Percentiles rank a stretch among this genome's conserved stretches.
These are phyloP conservation scores for Matsumyia berberina DNA, from an alignment of 2,888 invertebrate genomes.

Conservation along the genomic window DNA sequence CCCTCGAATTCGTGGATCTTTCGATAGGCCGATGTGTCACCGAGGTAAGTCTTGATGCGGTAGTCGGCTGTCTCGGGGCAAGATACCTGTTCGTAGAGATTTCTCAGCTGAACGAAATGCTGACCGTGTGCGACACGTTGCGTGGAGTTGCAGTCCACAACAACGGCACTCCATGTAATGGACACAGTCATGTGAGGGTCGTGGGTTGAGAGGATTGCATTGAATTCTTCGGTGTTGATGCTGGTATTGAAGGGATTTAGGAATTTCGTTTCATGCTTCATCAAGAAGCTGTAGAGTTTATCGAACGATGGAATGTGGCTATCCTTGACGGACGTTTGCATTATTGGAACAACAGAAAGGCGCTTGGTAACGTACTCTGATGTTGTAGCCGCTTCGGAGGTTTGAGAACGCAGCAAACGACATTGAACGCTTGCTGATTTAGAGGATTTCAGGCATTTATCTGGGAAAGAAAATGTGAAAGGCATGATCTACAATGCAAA, in stretches of 20 bases:
- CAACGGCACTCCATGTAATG: conserved; percentile 82
- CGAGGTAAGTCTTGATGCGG: conserved; percentile 77
- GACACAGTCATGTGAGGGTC: conserved; percentile 82
- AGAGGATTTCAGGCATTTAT: conserved; percentile 81
- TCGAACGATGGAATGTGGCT: conserved; percentile 79
- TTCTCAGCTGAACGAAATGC: conserved; percentile 83
- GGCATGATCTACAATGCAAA: not conserved
- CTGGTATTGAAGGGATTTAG: conserved; percentile 79
- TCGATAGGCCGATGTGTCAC: conserved; percentile 75
- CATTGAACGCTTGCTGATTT: conserved; percentile 83
- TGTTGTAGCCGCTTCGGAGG: conserved; percentile 25
- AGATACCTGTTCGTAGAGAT: conserved; percentile 82
- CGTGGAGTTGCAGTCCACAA: conserved; percentile 79
- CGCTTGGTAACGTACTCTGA: conserved; percentile 74
- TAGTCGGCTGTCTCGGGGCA: conserved; percentile 80
- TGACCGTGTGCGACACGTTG: conserved; percentile 80
- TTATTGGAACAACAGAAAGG: conserved; percentile 80
- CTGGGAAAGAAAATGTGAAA: conserved; percentile 64
- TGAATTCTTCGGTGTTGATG: conserved; percentile 83
- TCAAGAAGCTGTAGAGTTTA: conserved; percentile 82
- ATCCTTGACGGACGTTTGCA: conserved; percentile 78
- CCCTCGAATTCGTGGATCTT: conserved; percentile 78
- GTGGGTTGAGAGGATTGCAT: conserved; percentile 80
- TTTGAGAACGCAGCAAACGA: conserved; percentile 78
- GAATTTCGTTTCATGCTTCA: conserved; percentile 83